These are phyloP conservation scores for Brachyopa scutellaris DNA, from an alignment of 2,888 invertebrate species.

Conservation along the genomic window DNA sequence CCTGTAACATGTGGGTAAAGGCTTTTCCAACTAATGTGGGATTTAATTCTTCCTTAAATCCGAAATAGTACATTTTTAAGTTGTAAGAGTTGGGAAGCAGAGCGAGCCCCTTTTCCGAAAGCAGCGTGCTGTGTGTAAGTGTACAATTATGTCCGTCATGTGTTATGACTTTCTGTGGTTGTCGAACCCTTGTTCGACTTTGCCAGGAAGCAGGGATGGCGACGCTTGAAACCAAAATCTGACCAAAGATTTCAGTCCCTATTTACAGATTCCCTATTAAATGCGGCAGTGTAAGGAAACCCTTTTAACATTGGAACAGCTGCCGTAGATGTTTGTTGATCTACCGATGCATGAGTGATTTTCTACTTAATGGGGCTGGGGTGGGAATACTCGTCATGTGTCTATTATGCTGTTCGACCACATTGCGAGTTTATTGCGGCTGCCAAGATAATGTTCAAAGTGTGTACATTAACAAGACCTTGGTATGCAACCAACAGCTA, in stretches of 20 bases:
- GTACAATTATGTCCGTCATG: conserved; percentile 55
- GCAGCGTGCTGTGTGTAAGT: conserved; percentile 27
- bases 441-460: conserved; percentile 23
- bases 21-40: conserved; percentile 47
- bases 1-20: conserved; percentile 44
- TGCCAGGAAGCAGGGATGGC: conserved; percentile 3
- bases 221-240: conserved; percentile 59
- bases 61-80: conserved; percentile 65
- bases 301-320: conserved; percentile 47
- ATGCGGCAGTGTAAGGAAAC: conserved; percentile 25
- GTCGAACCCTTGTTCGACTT: conserved; percentile 42
- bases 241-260: conserved; percentile 57
- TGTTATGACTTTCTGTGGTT: conserved; percentile 69
- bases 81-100: not conserved
- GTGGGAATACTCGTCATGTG: conserved; percentile 42
- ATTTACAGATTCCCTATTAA: conserved; percentile 59
- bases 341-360: conserved; percentile 58
- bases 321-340: conserved; percentile 60
- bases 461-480: conserved; percentile 44
- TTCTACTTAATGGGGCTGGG: conserved; percentile 13
- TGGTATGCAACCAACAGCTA: conserved; percentile 1
- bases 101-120: not conserved
- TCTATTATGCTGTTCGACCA: conserved; percentile 59
- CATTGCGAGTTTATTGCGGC: conserved; percentile 50
- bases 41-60: conserved; percentile 51